phyloP scores from a whole-genome alignment of 30 jellyfish, hydroid and myxozoan genomes.

The Aurelia coerulea region DNA sequence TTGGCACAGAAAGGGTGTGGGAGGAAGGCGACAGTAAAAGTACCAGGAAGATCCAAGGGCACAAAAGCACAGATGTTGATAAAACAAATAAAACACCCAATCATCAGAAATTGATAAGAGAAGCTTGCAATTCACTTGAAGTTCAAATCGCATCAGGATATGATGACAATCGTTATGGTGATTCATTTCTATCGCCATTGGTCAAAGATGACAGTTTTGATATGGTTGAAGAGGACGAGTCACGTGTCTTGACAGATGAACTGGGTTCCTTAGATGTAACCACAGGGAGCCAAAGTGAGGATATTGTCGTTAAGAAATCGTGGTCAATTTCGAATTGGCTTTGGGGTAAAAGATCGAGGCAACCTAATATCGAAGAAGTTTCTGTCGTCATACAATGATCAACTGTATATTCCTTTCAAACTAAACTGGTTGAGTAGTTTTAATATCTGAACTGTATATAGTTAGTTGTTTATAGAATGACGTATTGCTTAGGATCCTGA shows the following conservation, averaged over 20 bases:
- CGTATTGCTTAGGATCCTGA: no score
- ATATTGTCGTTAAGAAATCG: constrained; percentile 57
- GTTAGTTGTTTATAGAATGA: no score
- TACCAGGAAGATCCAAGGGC: no score
- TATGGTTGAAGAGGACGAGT: neutral
- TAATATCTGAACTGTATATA: no score
- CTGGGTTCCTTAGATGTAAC: neutral
- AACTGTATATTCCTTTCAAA: no score
- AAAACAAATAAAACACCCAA: neutral
- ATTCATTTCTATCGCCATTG: constrained; percentile 50
- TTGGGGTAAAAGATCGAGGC: constrained; percentile 19
- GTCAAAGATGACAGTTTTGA: neutral
- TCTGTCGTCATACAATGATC: constrained; percentile 40
- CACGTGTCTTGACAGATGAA: neutral
- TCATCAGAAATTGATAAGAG: neutral
- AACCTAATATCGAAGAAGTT: constrained; percentile 10
- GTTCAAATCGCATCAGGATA: constrained; percentile 36
- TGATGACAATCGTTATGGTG: constrained; percentile 34
- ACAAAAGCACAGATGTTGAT: no score
- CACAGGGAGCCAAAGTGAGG: constrained; percentile 12
- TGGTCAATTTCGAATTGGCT: constrained; percentile 72
- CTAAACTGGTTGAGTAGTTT: no score
- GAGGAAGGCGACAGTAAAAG: no score
- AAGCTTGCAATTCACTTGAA: constrained; percentile 32
- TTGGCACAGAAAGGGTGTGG: no score